Base-by-base conservation (phyloP, 23 tunicate genomes). In the Halocynthia aurantium region DNA sequence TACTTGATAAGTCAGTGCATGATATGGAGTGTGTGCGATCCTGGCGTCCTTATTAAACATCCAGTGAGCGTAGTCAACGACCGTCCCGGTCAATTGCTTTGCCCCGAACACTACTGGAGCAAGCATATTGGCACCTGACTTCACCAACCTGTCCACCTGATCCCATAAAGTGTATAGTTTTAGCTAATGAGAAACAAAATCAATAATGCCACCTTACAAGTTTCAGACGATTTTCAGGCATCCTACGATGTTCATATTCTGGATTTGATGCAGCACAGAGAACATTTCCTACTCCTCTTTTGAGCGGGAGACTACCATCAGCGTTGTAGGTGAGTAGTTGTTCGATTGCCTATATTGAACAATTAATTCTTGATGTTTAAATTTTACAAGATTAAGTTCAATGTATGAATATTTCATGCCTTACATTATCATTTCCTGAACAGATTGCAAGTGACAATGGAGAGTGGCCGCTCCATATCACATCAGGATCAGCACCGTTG, bases 1-100 rank as follows among this genome's bases (percentile, higher is more conserved):
- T 71, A 86, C 98, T 63, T 92, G 81, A 52, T 77, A 21, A 13
- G 85, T 71, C 10, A 92, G 88, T 19, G 98, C 98, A 75, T 92
- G 98, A 54, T 92, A 92, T 50, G 98, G 98, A 7, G 98, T 86
- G 61, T 85, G 84, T 6, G 92, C 84, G 6, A 92, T 86, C 57
- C 88, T 68, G 53, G 61, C 22, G 57, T 92, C 98, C 62, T 63
- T 80, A 40, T 15, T 52, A 52, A 83, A 84, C 88, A 82, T 86
- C 98, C 98, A 92, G 68, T 92, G 85, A 49, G 88, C 92, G 61
- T 82, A 92, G 79, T 92, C 98, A 52, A 92, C 98, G 5, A 92
- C 98, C 0, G 91, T 87, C 53, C 98, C 98, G 10, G 83, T 69
- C 19, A 80, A 55, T 57, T 78, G 70, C 82, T 92, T 92, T 5